A percentile compares a stretch with the other conserved stretches of the same genome.
These are phyloP conservation scores for Podilymbus podiceps DNA, from an alignment of 2,113 vertebrate species.

Conservation along the genomic window DNA sequence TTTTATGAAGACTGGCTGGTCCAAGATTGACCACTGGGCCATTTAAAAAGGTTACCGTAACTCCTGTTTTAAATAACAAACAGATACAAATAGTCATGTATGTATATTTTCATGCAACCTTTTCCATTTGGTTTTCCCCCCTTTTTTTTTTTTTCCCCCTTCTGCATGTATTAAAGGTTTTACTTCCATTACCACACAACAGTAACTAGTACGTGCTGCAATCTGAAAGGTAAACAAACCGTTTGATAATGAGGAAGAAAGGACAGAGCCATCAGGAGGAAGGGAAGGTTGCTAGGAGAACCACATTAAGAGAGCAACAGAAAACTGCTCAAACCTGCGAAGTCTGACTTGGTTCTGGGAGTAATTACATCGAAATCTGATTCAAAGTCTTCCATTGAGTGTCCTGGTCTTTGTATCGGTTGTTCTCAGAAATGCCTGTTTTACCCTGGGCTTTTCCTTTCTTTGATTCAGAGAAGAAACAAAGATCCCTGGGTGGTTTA, in stretches of 20 bases:
- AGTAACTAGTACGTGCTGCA: not conserved
- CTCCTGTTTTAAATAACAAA: not conserved
- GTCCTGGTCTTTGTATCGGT: not conserved
- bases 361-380: not conserved
- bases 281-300: not conserved
- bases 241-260: not conserved
- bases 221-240: not conserved
- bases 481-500: not conserved
- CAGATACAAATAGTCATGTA: not conserved
- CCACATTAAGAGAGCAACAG: not conserved
- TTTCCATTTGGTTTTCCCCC: not conserved
- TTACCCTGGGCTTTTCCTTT: not conserved
- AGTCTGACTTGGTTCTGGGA: not conserved
- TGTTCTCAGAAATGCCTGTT: not conserved
- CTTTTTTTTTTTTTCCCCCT: fast-evolving
- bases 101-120: not conserved
- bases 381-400: not conserved
- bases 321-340: not conserved
- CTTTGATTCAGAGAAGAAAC: not conserved
- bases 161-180: not conserved
- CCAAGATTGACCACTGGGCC: not conserved
- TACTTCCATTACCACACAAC: not conserved
- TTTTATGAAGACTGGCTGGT: not conserved
- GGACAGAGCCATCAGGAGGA: not conserved
- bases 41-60: not conserved